Evolutionary conservation across 2,888 invertebrate species (phyloP), one percentile per base, ranked within the genome.

Genomic region (Charanyca ferruginea): DNA sequence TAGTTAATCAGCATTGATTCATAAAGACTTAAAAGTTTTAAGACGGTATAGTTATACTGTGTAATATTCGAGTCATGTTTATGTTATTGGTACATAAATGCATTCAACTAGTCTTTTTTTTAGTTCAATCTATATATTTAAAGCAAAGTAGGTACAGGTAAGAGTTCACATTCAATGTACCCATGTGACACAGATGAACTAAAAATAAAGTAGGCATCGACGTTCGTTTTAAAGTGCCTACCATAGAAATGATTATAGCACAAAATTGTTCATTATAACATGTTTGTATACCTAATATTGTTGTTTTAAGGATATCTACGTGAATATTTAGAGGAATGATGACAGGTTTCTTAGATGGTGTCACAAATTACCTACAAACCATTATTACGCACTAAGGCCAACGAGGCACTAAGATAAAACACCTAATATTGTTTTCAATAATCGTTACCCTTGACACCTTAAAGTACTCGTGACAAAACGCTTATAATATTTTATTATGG

Each of bases 371-470:
- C 79, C 65, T 66, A 73, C 72, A 73, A 77, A 64, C 51, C 20
- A 69, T 73, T 77, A 81, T 54, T 59, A 77, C 73, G 65, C 70
- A 76, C 64, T 66, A 64, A 85, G 84, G 85, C 73, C 83, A 72
- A 75, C 77, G 66, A 75, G 67, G 76, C 79, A 63, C 58, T 77
- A 60, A 73, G 55, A 77, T 64, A 66, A 77, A 78, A 66, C 75
- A 76, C 83, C 72, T 85, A 82, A 87, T 85, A 84, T 83, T 86
- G 83, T 87, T 81, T 84, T 81, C 80, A 79, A 78, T 79, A 70
- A 77, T 45, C 20, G 69, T 69, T 67, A 75, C 70, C 90, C 90
- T 89, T 89, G 90, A 89, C 89, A 89, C 76, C 77, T 73, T 83
- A 82, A 69, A 73, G 68, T 79, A 63, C 62, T 84, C 74, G 74